phyloP scores from a whole-genome alignment of 1,140 invertebrate genomes.

The Eupeodes corollae region DNA sequence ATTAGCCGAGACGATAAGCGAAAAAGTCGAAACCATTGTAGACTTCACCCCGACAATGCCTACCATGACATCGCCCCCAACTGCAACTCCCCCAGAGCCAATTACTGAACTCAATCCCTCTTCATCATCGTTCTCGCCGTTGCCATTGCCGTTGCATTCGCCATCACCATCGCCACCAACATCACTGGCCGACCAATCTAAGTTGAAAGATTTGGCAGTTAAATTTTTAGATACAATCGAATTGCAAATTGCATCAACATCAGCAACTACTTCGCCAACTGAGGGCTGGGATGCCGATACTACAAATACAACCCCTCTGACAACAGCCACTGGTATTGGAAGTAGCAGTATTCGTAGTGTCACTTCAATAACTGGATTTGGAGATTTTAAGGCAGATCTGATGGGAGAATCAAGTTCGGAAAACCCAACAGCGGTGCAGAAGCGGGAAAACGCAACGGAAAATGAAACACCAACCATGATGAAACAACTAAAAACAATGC shows the following conservation, averaged over 20 bases:
- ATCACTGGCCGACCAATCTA: not conserved
- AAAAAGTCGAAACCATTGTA: not conserved
- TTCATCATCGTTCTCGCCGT: not conserved
- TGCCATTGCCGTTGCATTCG: not conserved
- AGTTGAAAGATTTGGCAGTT: not conserved
- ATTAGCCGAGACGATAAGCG: not conserved
- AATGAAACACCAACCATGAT: too few relatives aligned
- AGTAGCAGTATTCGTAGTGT: not conserved
- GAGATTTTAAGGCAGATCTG: too few relatives aligned
- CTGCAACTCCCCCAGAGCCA: not conserved
- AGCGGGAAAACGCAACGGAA: too few relatives aligned
- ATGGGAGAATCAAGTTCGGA: too few relatives aligned
- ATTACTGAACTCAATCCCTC: not conserved
- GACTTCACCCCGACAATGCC: conserved; percentile 1
- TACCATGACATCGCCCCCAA: not conserved
- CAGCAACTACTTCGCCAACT: not conserved
- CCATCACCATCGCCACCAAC: not conserved
- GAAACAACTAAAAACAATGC: not conserved
- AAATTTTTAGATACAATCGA: conserved; percentile 37
- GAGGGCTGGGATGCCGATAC: too few relatives aligned
- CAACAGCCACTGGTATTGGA: too few relatives aligned
- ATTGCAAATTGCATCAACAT: conserved; percentile 7
- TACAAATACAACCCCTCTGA: not conserved
- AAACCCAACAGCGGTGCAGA: too few relatives aligned
- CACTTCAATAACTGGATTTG: too few relatives aligned